A percentile compares a stretch with the other conserved stretches of the same genome.
phyloP scores from a whole-genome alignment of 2,113 vertebrate species.

The Telmatochromis brichardi region DNA sequence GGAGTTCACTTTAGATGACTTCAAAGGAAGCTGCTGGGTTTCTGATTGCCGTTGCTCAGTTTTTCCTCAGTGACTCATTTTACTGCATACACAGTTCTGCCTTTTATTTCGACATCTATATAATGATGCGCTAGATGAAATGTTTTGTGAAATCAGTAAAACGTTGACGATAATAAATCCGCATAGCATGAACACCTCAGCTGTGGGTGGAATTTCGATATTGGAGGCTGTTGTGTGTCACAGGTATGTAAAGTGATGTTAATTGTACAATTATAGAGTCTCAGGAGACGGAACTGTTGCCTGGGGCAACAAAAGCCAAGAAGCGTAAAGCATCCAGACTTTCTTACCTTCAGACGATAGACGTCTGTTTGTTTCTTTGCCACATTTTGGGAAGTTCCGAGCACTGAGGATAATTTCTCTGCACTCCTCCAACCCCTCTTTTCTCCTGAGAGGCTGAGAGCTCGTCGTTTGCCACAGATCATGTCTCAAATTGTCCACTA shows the following conservation, averaged over 20 bases:
- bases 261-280: background rate
- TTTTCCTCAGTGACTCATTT: background rate
- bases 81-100: background rate
- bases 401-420: background rate
- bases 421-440: background rate
- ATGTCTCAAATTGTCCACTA: background rate
- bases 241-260: background rate
- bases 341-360: background rate
- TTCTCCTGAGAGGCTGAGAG: background rate
- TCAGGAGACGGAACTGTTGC: background rate
- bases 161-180: background rate
- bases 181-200: background rate
- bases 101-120: background rate
- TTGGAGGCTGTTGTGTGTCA: background rate
- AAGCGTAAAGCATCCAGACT: background rate
- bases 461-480: background rate
- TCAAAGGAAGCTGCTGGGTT: background rate
- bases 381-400: background rate
- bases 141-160: background rate
- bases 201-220: background rate
- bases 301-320: background rate
- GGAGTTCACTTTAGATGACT: background rate
- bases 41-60: background rate
- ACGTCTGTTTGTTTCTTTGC: background rate
- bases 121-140: background rate